Conservation (phyloP, 1,140 invertebrate species). For the Leptestheria dahalacensis region DNA sequence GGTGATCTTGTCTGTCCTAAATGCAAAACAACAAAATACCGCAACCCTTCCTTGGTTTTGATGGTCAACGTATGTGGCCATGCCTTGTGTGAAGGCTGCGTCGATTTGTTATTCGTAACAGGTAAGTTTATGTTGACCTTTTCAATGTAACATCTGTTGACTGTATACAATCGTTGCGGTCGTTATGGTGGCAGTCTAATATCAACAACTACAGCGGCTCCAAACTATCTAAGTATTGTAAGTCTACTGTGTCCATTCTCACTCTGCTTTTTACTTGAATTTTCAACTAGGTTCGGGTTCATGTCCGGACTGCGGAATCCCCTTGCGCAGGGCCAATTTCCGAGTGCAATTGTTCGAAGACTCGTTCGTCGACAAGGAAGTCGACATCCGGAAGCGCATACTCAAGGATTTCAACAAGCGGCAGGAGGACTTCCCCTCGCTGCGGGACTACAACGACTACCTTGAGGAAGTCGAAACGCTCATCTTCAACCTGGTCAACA, state of each 20-base stretch:
- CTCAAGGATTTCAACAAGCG: slow-evolving; percentile 82
- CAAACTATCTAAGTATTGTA: background rate
- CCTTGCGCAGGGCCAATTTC: slow-evolving; percentile 76
- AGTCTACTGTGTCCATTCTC: slow-evolving; percentile 12
- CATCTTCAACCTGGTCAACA: slow-evolving; percentile 80
- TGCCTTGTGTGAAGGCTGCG: slow-evolving; percentile 90
- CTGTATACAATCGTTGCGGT: too few relatives aligned
- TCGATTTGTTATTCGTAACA: slow-evolving; percentile 86
- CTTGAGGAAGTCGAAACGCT: slow-evolving; percentile 76
- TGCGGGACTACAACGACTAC: slow-evolving; percentile 83
- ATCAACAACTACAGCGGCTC: background rate
- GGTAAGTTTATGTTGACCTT: slow-evolving; percentile 35
- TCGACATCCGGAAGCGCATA: slow-evolving; percentile 81
- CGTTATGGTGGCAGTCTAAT: background rate
- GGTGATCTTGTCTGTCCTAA: slow-evolving; percentile 85
- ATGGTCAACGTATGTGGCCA: slow-evolving; percentile 98
- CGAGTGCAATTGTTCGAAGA: slow-evolving; percentile 93
- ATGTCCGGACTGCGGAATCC: slow-evolving; percentile 81
- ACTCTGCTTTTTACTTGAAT: too few relatives aligned
- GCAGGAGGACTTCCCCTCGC: slow-evolving; percentile 67
- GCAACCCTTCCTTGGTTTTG: slow-evolving; percentile 90
- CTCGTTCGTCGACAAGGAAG: slow-evolving; percentile 88
- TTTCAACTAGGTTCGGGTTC: slow-evolving; percentile 77
- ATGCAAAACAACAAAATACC: slow-evolving; percentile 96
- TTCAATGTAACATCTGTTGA: background rate